Evolutionary conservation across 1,140 invertebrate genomes (phyloP), one percentile per base, ranked within the genome.

Genomic region (Drosophila miranda): DNA sequence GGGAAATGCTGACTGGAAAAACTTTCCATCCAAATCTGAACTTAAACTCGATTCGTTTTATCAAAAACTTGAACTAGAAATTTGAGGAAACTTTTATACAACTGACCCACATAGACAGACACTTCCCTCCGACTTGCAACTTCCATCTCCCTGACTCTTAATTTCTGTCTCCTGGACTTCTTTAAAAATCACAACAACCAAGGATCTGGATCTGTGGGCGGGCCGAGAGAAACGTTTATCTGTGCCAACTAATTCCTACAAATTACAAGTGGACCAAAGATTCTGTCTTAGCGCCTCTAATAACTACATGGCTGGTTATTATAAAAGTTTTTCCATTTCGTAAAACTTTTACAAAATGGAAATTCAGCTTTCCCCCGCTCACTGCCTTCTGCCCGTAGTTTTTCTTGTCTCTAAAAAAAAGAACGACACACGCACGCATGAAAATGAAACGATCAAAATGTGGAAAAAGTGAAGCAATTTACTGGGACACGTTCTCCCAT

Each of bases 311-410:
- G 52, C 61, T 38, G 61, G 68, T 76, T 78, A 78, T 78, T 76
- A 78, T 72, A 56, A 72, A 78, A 78, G 30, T 78, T 78, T 78
- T 78, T 72, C 68, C 68, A 78, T 78, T 78, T 76, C 46, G 43
- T 8, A 50, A 67, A 78, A 75, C 41, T 78, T 77, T 58, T 70
- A 9, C 57, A 21, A 56, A 43, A 75, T 58, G 49, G 54, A 78
- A 71, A 77, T 74, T 52, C 28, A 38, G 11, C 28, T 38, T 5
- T 13, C 11, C 4, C 34, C 4, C 30, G 8, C 30, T 3, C 9
- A 3, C 8, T 5, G 3, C 30, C 30, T 3, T 9, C 30, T 30
- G 8, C 8, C 9, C 30, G 30, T 30, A 30, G 30, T 30, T 30
- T 30, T 30, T 9, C 11, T 38, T 13, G 34, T 38, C 48, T 14